phyloP scores from a whole-genome alignment of 2,888 invertebrate genomes.

The Dione vanillae region DNA sequence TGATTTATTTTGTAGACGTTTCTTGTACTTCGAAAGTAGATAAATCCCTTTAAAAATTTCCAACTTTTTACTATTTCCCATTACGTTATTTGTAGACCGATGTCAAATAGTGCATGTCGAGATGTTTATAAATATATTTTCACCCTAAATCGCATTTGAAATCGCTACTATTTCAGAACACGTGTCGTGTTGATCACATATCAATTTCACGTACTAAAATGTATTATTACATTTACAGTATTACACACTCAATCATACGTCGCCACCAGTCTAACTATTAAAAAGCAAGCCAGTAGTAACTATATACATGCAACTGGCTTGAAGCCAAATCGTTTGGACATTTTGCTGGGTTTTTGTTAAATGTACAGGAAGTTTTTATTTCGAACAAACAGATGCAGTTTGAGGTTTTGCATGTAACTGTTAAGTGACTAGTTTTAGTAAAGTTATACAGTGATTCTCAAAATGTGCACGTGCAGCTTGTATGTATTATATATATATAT shows the following conservation, averaged over 20 bases:
- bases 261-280: slow-evolving; percentile 55
- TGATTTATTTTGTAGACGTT: no score
- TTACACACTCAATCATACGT: slow-evolving; percentile 50
- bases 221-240: slow-evolving; percentile 31
- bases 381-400: slow-evolving; percentile 34
- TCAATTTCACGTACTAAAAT: neutral
- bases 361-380: slow-evolving; percentile 43
- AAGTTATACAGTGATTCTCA: slow-evolving; percentile 9
- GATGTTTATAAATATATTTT: neutral
- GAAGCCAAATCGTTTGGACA: slow-evolving; percentile 43
- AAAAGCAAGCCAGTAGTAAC: slow-evolving; percentile 52
- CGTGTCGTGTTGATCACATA: neutral
- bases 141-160: neutral
- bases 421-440: slow-evolving; percentile 22
- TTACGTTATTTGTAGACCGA: no score
- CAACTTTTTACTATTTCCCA: no score
- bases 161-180: neutral
- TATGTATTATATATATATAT: neutral
- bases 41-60: no score
- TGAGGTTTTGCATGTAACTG: slow-evolving; percentile 28
- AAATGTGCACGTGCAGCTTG: neutral
- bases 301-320: slow-evolving; percentile 64
- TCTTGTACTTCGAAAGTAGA: no score
- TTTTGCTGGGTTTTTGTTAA: slow-evolving; percentile 57
- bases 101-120: no score